Conservation (phyloP, 2,888 invertebrate genomes). For the Mimas tiliae region DNA sequence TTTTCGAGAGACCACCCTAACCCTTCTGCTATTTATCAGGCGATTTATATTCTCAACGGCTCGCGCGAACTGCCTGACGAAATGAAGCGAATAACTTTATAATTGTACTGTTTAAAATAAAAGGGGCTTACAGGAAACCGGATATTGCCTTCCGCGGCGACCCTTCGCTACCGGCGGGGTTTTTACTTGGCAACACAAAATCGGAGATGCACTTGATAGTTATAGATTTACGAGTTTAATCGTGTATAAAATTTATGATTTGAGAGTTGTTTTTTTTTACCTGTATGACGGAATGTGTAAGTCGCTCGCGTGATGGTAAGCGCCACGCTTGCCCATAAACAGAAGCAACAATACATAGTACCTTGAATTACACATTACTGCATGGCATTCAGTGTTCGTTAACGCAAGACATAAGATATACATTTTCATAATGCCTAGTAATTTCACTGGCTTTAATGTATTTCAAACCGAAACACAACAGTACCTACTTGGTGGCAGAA, state of each 20-base stretch:
- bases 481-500: too few species aligned
- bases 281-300: too few species aligned
- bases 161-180: constrained; percentile 40
- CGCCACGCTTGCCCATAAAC: too few species aligned
- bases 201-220: constrained; percentile 7
- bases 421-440: too few species aligned
- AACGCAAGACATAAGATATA: too few species aligned
- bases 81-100: constrained; percentile 38
- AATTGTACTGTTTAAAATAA: constrained; percentile 73
- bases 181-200: constrained; percentile 14
- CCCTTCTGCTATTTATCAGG: constrained; percentile 40
- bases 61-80: constrained; percentile 27
- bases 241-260: constrained; percentile 18
- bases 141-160: constrained; percentile 81
- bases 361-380: too few species aligned
- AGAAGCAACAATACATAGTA: too few species aligned
- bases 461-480: too few species aligned
- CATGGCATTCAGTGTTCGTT: too few species aligned
- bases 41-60: constrained; percentile 66
- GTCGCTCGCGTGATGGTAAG: too few species aligned
- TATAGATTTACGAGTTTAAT: constrained; percentile 18
- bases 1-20: constrained; percentile 53
- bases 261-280: background rate
- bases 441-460: too few species aligned
- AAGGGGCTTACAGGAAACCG: constrained; percentile 75